Conservation (phyloP, 2,888 invertebrate genomes). For the Zygothrica quintamaculata region DNA sequence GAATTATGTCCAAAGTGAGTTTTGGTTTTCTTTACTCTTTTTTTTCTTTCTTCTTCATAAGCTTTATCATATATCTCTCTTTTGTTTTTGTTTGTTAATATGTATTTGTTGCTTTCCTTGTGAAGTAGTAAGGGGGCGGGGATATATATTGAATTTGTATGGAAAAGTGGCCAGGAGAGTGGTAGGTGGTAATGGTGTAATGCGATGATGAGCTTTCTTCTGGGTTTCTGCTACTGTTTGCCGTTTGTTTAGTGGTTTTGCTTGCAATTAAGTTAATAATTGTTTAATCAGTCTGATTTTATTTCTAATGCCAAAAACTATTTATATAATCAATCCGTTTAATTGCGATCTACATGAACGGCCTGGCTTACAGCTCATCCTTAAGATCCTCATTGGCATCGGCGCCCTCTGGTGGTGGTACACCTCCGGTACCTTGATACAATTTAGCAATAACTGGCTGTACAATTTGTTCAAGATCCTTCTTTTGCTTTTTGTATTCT, state of each 20-base stretch:
- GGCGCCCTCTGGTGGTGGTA: conserved; percentile 89
- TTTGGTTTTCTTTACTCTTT: conserved; percentile 27
- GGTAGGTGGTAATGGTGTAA: conserved; percentile 12
- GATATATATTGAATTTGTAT: no score
- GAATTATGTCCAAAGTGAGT: conserved; percentile 16
- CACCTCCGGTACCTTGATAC: conserved; percentile 94
- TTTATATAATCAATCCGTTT: conserved; percentile 55
- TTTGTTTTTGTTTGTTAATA: no score
- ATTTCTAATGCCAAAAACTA: conserved; percentile 70
- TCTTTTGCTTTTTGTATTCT: conserved; percentile 97
- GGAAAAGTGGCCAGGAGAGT: not conserved
- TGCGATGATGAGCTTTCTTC: no score
- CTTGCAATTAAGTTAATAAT: conserved; percentile 60
- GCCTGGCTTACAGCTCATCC: conserved; percentile 90
- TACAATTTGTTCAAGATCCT: conserved; percentile 96
- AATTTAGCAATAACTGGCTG: conserved; percentile 99
- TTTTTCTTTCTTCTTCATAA: conserved; percentile 9
- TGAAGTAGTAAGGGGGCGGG: not conserved
- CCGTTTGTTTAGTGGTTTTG: conserved; percentile 29
- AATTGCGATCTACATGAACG: conserved; percentile 37
- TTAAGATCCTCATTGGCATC: conserved; percentile 92
- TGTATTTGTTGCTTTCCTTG: not conserved
- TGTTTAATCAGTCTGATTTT: conserved; percentile 82
- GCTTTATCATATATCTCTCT: no score
- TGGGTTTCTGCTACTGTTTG: conserved; percentile 37